A percentile compares a stretch with the other conserved stretches of the same genome.
These are phyloP conservation scores for Spheniscus humboldti DNA, from an alignment of 2,797 vertebrate species.

Conservation along the genomic window DNA sequence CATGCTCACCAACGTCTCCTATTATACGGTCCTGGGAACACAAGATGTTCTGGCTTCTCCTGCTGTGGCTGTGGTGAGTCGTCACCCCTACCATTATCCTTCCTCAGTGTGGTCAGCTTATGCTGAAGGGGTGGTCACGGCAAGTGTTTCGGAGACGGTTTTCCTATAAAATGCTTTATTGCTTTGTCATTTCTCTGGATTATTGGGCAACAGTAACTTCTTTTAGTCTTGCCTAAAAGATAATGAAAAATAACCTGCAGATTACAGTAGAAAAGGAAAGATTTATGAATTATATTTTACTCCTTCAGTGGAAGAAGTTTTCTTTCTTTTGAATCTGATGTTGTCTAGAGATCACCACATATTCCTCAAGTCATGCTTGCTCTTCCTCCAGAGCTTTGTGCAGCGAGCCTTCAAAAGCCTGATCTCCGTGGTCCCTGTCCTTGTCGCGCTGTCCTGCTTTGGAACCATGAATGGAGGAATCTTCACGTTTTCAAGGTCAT, in stretches of 20 bases:
- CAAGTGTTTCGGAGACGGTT: not conserved
- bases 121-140: not conserved
- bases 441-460: constrained; percentile 71
- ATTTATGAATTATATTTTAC: not conserved
- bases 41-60: constrained; percentile 69
- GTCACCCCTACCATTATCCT: not conserved
- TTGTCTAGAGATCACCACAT: not conserved
- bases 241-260: not conserved
- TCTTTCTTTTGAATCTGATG: not conserved
- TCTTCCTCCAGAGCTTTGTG: constrained; percentile 67
- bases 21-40: constrained; percentile 68
- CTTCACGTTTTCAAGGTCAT: constrained; percentile 70
- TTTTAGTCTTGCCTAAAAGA: not conserved
- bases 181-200: not conserved
- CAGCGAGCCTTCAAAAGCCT: constrained; percentile 61
- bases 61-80: constrained; percentile 75
- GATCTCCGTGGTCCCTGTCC: constrained; percentile 64
- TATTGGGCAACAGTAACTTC: not conserved
- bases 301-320: not conserved
- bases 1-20: constrained; percentile 72
- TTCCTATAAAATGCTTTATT: not conserved
- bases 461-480: constrained; percentile 74
- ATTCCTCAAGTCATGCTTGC: not conserved
- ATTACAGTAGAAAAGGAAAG: not conserved
- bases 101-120: not conserved